Evolutionary conservation across 1,140 invertebrate genomes (phyloP), one percentile per base, ranked within the genome.

Genomic region (Drosophila virilis): DNA sequence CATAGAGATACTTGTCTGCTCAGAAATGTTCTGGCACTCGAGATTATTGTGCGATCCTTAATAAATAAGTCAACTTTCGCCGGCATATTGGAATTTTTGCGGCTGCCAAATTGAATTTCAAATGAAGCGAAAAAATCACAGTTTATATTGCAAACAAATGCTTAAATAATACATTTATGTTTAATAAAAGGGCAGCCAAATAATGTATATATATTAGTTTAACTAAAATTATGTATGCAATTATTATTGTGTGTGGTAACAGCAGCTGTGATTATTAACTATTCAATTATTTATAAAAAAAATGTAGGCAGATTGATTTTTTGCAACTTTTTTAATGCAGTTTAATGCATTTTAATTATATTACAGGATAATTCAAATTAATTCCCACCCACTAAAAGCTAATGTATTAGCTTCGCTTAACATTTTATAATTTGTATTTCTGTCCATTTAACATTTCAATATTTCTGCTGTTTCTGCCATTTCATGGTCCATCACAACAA

Each of bases 21-120:
- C 48, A 17, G 22, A 32, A 15, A 55, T 64, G 72, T 61, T 22
- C 15, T 35, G 10, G 12, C 51, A 54, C 71, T 68, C 35, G 28
- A 64, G 58, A 70, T 70, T 70, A 74, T 74, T 70, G 45, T 55
- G 50, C 52, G 33, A n/a, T 38, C 51, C 67, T 57, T 45, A 59
- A 86, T 82, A 79, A 86, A 86, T 46, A 67, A 50, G 35, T 67
- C 43, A 42, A 32, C 58, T 62, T 9, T 17, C 6, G 33, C 22
- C 10, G 17, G 9, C 42, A 66, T 28, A 8, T 51, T 55, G 22
- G 45, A 13, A 48, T 55, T 68, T 68, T 68, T 46, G 70, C 45
- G 51, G 62, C 32, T 32, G 5, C 17, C 45, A 8, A 43, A 46
- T 52, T 45, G 9, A 17, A 40, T 28, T 37, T 61, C 15, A 17